These are phyloP conservation scores for Ophioderma brevispina DNA, from an alignment of 35 echinoderm and acorn worm species.

Conservation along the genomic window DNA sequence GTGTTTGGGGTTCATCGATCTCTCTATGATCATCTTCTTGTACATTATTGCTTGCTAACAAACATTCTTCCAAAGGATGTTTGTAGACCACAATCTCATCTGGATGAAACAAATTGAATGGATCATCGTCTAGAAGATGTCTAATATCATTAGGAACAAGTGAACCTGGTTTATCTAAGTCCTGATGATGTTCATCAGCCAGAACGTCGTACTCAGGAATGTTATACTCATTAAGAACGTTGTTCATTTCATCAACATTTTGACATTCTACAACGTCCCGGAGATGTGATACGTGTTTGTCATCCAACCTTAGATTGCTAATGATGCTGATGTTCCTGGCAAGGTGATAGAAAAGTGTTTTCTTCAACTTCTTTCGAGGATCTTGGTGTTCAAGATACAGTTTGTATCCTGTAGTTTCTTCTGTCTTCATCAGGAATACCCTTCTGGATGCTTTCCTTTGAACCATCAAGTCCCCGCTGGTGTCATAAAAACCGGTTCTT, in stretches of 20 bases:
- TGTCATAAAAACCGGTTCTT: constrained; percentile 14
- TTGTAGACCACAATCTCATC: constrained; percentile 35
- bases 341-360: neutral
- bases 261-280: neutral
- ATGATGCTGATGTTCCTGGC: neutral
- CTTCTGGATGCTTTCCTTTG: neutral
- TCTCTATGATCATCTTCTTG: neutral
- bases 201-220: constrained; percentile 30
- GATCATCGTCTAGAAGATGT: constrained; percentile 54
- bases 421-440: neutral
- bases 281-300: neutral
- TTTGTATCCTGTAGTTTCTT: neutral
- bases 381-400: constrained; percentile 2
- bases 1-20: neutral
- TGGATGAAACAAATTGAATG: constrained; percentile 1
- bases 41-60: neutral
- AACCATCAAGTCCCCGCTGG: neutral
- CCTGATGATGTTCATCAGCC: neutral
- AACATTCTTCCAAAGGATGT: neutral
- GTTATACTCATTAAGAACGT: neutral
- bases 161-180: neutral
- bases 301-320: neutral
- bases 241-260: constrained; percentile 18
- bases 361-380: neutral
- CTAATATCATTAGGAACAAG: constrained; percentile 10